Conservation (phyloP, 1,140 invertebrate species). For the Brachystomella parvula region DNA sequence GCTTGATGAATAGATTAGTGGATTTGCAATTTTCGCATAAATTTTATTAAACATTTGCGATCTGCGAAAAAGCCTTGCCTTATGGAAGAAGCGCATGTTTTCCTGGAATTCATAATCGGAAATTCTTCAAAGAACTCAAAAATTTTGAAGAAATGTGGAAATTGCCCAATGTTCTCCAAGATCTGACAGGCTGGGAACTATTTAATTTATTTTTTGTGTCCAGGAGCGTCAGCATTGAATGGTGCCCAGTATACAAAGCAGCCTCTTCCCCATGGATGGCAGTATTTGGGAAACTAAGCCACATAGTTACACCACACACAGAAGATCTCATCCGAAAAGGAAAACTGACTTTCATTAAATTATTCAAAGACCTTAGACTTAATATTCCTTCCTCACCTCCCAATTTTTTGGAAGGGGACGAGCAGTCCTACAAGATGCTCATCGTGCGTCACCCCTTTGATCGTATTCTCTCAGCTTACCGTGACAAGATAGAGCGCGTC, state of each 20-base stretch:
- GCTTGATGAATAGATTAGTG: background rate
- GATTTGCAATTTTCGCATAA: background rate
- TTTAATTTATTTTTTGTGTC: background rate
- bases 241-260: slow-evolving; percentile 77
- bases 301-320: slow-evolving; percentile 21
- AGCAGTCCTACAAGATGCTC: slow-evolving; percentile 42
- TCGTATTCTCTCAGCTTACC: slow-evolving; percentile 48
- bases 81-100: too few species aligned
- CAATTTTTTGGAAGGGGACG: background rate
- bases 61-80: too few species aligned
- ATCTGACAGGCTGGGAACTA: background rate
- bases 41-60: background rate
- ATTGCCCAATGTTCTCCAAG: background rate
- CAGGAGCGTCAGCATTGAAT: slow-evolving; percentile 22
- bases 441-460: slow-evolving; percentile 49
- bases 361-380: slow-evolving; percentile 27
- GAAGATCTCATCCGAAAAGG: slow-evolving; percentile 26
- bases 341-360: slow-evolving; percentile 27
- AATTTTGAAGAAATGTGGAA: background rate
- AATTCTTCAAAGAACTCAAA: background rate
- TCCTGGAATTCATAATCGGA: background rate
- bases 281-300: slow-evolving; percentile 22
- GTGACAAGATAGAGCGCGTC: slow-evolving; percentile 47
- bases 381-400: background rate
- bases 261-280: slow-evolving; percentile 77